phyloP scores from a whole-genome alignment of 1,140 invertebrate species.

The Ips nitidus region DNA sequence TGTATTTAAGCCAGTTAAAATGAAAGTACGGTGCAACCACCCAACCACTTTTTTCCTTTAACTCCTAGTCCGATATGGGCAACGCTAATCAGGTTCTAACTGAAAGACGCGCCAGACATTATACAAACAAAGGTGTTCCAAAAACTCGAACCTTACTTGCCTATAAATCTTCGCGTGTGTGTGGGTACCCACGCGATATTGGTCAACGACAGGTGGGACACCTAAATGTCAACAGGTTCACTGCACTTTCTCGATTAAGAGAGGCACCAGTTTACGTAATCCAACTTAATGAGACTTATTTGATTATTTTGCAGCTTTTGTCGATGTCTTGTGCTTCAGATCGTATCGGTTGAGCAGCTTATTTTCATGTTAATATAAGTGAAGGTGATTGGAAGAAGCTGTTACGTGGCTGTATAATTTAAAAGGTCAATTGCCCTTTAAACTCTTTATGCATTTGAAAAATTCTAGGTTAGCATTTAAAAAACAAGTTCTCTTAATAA shows the following conservation, averaged over 20 bases:
- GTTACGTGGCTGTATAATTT: too few relatives aligned
- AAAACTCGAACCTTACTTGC: conserved; percentile 16
- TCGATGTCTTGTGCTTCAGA: too few relatives aligned
- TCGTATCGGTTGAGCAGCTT: too few relatives aligned
- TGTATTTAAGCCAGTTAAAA: neutral
- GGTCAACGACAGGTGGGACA: conserved; percentile 17
- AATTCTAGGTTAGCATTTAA: too few relatives aligned
- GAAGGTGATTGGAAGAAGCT: too few relatives aligned
- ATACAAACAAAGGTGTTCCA: conserved; percentile 12
- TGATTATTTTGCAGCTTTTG: too few relatives aligned
- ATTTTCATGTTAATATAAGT: too few relatives aligned
- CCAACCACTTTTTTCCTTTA: neutral
- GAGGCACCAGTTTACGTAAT: conserved; percentile 22
- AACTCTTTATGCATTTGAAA: too few relatives aligned
- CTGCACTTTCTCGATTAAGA: conserved; percentile 23
- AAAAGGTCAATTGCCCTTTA: too few relatives aligned
- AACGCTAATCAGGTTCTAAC: neutral
- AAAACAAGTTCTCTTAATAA: too few relatives aligned
- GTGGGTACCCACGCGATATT: conserved; percentile 14
- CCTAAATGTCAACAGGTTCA: conserved; percentile 26
- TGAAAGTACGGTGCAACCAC: neutral
- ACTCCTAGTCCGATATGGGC: neutral
- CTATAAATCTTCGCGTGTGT: conserved; percentile 15
- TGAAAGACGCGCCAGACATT: too few relatives aligned
- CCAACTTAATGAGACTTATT: too few relatives aligned